Conservation (phyloP, 1,140 invertebrate species). For the Bombus waltoni region DNA sequence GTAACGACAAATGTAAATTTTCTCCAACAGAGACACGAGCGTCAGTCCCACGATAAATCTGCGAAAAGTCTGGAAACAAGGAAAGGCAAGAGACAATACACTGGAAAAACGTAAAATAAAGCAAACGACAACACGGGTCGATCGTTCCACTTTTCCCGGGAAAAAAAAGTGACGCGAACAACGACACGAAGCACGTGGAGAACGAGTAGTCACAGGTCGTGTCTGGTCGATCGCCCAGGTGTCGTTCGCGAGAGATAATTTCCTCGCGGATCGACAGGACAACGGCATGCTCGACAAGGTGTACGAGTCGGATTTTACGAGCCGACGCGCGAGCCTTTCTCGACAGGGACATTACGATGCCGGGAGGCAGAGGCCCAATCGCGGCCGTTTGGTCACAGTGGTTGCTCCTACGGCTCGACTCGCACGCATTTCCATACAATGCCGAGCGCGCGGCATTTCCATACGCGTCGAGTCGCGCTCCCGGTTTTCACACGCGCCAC, state of each 20-base stretch:
- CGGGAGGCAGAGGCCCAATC: conserved; percentile 36
- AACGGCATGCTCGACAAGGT: conserved; percentile 41
- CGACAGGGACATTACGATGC: conserved; percentile 78
- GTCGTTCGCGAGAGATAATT: conserved; percentile 33
- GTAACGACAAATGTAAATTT: no score
- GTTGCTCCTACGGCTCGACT: conserved; percentile 73
- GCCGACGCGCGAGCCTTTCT: conserved; percentile 76
- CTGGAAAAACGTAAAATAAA: not conserved
- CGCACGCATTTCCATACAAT: conserved; percentile 73
- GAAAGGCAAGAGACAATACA: not conserved
- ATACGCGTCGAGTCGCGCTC: conserved; percentile 76
- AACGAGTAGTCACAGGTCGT: not conserved
- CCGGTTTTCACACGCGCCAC: conserved; percentile 76
- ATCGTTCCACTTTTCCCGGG: not conserved
- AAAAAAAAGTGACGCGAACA: not conserved
- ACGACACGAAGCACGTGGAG: no score
- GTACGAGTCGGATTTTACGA: conserved; percentile 76
- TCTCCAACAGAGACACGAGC: not conserved
- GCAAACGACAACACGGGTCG: not conserved
- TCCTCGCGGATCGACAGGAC: conserved; percentile 38
- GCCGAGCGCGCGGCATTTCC: conserved; percentile 74
- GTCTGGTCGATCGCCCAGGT: conserved; percentile 4
- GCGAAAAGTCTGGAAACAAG: not conserved
- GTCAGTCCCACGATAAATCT: not conserved
- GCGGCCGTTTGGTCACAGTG: conserved; percentile 76